phyloP scores from a whole-genome alignment of 2,113 vertebrate species.

The Mirounga angustirostris region DNA sequence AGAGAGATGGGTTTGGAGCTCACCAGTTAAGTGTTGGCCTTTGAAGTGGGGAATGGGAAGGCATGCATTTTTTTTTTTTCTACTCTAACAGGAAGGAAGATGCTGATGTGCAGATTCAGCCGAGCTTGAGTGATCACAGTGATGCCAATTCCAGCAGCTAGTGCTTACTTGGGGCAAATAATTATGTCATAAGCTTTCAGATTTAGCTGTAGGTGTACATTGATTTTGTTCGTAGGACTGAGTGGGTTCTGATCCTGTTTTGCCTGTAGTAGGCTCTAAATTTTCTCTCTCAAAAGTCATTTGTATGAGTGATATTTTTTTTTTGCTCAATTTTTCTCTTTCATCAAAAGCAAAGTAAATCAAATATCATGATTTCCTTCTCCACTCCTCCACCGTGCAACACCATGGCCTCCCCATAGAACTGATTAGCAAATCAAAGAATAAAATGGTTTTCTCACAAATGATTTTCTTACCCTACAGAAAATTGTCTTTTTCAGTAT shows the following conservation, averaged over 20 bases:
- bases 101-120: not conserved
- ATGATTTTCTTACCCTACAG: slow-evolving; percentile 55
- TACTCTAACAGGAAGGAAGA: slow-evolving; percentile 11
- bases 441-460: slow-evolving; percentile 59
- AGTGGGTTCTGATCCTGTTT: not conserved
- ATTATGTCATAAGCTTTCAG: not conserved
- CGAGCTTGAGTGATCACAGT: not conserved
- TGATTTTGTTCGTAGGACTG: not conserved
- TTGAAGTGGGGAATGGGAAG: not conserved
- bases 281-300: slow-evolving; percentile 37
- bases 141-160: not conserved
- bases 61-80: not conserved
- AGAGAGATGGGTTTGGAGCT: not conserved
- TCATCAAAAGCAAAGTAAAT: slow-evolving; percentile 51
- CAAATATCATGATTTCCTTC: slow-evolving; percentile 12
- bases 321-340: slow-evolving; percentile 7
- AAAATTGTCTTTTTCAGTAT: slow-evolving; percentile 71
- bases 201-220: not conserved
- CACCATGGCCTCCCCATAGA: not conserved
- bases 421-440: slow-evolving; percentile 74
- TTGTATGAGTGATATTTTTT: not conserved
- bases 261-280: not conserved
- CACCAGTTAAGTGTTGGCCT: not conserved
- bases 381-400: not conserved
- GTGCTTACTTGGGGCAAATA: not conserved